Evolutionary conservation across 2,113 vertebrate species (phyloP).

Genomic region (Barbus barbus): DNA sequence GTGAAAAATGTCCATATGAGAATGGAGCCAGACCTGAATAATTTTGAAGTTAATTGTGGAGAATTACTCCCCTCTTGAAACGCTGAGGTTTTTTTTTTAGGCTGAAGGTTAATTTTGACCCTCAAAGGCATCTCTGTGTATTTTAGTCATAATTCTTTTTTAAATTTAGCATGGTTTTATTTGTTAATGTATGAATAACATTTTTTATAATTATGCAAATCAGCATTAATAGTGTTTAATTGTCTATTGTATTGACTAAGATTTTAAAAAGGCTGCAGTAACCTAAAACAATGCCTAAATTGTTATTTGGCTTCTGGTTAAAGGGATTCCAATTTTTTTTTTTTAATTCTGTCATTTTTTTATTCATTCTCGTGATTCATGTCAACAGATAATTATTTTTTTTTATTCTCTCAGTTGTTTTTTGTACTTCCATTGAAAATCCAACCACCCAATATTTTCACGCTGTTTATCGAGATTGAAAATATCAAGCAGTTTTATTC

Average conservation of each 20-base stretch:
- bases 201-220: neutral
- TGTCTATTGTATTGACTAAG: too few relatives aligned
- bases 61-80: neutral
- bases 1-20: constrained; percentile 1
- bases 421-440: neutral
- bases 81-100: neutral
- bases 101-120: neutral
- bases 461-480: neutral
- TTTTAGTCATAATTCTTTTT: too few relatives aligned
- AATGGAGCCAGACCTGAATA: neutral
- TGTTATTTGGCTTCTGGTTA: neutral
- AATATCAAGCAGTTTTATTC: neutral
- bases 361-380: too few relatives aligned
- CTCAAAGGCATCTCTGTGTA: neutral
- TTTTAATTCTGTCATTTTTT: too few relatives aligned
- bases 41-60: neutral
- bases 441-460: neutral
- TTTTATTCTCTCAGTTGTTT: too few relatives aligned
- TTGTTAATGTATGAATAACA: neutral
- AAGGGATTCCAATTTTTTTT: neutral
- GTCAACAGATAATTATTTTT: too few relatives aligned
- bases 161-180: too few relatives aligned
- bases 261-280: too few relatives aligned
- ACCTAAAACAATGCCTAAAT: too few relatives aligned
- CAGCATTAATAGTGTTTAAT: neutral